phyloP scores from a whole-genome alignment of 2,113 vertebrate genomes.

The Grammomys surdaster region DNA sequence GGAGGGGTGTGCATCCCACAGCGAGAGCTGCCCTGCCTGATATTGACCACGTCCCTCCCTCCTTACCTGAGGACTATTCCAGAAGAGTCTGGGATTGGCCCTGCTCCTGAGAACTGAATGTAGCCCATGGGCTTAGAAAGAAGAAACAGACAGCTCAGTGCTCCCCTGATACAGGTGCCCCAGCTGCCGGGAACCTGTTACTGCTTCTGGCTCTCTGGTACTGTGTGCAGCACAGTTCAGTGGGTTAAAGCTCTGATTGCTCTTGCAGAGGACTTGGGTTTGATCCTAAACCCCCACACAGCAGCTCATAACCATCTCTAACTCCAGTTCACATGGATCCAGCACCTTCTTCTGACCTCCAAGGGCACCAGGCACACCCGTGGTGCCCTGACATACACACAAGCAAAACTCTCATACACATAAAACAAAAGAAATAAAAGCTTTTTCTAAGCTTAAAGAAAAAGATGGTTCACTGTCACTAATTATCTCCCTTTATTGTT shows the following conservation, averaged over 20 bases:
- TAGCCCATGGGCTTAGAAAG: neutral
- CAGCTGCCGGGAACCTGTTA: neutral
- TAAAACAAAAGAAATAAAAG: neutral
- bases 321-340: neutral
- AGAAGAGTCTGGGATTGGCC: neutral
- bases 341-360: neutral
- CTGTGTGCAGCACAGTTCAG: too few relatives aligned
- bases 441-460: neutral
- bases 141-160: neutral
- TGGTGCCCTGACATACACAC: neutral
- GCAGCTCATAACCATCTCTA: neutral
- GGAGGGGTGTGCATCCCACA: neutral
- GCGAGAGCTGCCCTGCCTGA: neutral
- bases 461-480: neutral
- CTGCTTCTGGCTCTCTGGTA: neutral
- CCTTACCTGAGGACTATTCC: too few relatives aligned
- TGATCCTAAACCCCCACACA: neutral
- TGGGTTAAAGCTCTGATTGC: too few relatives aligned
- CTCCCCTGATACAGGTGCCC: neutral
- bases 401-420: neutral
- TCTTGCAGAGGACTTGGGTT: neutral
- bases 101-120: neutral
- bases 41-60: neutral
- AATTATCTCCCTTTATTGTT: neutral
- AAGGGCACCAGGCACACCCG: neutral